These are phyloP conservation scores for Protobothrops mucrosquamatus DNA, from an alignment of 2,113 vertebrate genomes.

Conservation along the genomic window DNA sequence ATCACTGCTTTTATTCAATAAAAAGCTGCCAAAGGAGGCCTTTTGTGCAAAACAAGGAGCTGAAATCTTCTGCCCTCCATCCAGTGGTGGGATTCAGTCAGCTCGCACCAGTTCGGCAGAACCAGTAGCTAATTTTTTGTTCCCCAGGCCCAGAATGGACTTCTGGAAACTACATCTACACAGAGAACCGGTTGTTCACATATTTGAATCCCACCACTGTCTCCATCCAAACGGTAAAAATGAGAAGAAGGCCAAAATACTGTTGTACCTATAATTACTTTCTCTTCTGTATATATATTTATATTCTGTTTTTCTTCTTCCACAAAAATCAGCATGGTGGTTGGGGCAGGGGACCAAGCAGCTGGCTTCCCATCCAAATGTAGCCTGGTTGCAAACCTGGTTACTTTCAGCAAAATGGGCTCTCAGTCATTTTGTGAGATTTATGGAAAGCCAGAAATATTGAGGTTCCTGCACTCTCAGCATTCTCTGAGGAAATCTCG, in stretches of 20 bases:
- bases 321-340: background rate
- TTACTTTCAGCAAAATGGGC: background rate
- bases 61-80: constrained; percentile 6
- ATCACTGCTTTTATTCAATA: background rate
- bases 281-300: background rate
- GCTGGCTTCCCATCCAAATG: background rate
- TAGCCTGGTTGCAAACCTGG: background rate
- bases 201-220: too few relatives aligned
- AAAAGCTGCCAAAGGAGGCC: background rate
- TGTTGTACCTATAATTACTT: background rate
- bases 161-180: too few relatives aligned
- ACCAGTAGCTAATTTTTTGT: too few relatives aligned
- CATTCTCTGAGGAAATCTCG: background rate
- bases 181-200: too few relatives aligned
- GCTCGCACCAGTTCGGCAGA: too few relatives aligned
- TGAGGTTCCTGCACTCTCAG: background rate
- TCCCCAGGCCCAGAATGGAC: too few relatives aligned
- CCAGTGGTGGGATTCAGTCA: too few relatives aligned
- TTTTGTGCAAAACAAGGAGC: background rate
- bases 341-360: too few relatives aligned
- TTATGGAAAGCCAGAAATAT: background rate
- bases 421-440: background rate
- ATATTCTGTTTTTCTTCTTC: background rate
- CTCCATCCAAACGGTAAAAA: background rate
- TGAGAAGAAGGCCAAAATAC: background rate